Percentiles rank a stretch among this genome's conserved stretches.
These are phyloP conservation scores for Sphinx pinastri DNA, from an alignment of 2,888 invertebrate genomes.

Conservation along the genomic window DNA sequence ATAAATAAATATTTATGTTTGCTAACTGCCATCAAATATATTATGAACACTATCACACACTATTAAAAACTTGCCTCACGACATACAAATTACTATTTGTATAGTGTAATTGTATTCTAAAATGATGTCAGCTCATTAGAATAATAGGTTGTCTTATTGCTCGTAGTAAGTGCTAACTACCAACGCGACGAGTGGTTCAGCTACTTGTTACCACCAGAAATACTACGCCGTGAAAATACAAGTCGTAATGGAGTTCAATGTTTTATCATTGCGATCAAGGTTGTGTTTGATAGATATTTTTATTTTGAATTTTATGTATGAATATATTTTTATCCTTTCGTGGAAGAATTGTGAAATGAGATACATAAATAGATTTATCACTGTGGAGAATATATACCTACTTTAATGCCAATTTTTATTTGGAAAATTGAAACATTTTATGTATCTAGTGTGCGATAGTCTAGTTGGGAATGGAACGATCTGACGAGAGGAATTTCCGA, in stretches of 20 bases:
- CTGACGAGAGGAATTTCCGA: too few relatives aligned
- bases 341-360: too few relatives aligned
- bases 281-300: background rate
- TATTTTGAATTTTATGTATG: background rate
- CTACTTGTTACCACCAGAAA: background rate
- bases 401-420: too few relatives aligned
- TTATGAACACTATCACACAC: background rate
- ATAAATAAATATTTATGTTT: too few relatives aligned
- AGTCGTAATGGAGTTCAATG: background rate
- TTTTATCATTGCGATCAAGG: background rate
- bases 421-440: too few relatives aligned
- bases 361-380: too few relatives aligned
- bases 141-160: constrained; percentile 14
- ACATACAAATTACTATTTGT: background rate
- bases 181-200: background rate
- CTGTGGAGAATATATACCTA: too few relatives aligned
- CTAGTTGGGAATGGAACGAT: too few relatives aligned
- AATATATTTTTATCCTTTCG: background rate
- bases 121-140: constrained; percentile 21
- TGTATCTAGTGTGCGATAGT: too few relatives aligned
- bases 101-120: constrained; percentile 5
- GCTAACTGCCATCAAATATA: background rate
- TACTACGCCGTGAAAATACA: background rate
- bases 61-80: constrained; percentile 1
- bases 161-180: constrained; percentile 14